Conservation (phyloP, 1,140 invertebrate species). For the Pentalonia nigronervosa region DNA sequence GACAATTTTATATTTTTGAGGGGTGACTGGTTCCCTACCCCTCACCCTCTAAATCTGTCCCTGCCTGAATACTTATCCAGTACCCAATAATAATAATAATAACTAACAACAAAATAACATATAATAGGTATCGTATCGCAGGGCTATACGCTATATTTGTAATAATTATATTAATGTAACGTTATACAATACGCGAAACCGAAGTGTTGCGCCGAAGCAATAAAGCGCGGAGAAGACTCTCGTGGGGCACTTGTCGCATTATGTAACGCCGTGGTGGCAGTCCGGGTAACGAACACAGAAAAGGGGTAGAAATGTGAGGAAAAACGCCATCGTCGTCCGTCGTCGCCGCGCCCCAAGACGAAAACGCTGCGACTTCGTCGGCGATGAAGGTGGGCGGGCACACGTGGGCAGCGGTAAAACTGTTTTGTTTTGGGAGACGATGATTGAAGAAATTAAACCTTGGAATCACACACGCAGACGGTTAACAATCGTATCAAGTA, state of each 20-base stretch:
- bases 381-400: not conserved
- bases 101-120: too few species aligned
- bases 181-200: too few species aligned
- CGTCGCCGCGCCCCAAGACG: not conserved
- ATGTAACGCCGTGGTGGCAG: not conserved
- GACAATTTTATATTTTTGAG: too few species aligned
- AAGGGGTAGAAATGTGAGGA: not conserved
- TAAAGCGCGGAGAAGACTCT: not conserved
- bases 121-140: too few species aligned
- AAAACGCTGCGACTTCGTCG: not conserved
- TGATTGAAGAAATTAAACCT: not conserved
- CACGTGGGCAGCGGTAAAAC: not conserved
- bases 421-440: conserved; percentile 6
- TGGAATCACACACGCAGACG: not conserved
- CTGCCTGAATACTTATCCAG: too few species aligned
- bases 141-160: too few species aligned
- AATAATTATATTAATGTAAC: too few species aligned
- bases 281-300: not conserved
- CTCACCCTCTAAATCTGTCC: too few species aligned
- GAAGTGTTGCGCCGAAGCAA: too few species aligned
- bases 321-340: not conserved
- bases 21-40: too few species aligned
- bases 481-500: not conserved
- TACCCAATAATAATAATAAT: too few species aligned
- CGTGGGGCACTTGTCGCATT: not conserved